These are phyloP conservation scores for Drosophila infuscata DNA, from an alignment of 2,888 invertebrate species.

Conservation along the genomic window DNA sequence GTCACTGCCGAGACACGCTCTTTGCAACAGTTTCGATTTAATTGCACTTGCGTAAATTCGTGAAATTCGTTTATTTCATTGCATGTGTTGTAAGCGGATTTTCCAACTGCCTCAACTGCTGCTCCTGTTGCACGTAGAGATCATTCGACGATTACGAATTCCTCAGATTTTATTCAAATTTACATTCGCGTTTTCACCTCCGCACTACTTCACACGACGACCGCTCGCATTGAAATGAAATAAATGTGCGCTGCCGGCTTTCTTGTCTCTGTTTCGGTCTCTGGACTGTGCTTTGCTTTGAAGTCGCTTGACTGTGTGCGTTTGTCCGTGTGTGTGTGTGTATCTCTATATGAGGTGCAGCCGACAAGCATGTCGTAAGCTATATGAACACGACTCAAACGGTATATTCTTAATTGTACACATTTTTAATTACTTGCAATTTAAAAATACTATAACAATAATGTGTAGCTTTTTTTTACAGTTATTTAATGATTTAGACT, in stretches of 20 bases:
- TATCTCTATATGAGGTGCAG: slow-evolving; percentile 16
- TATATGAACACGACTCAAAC: background rate
- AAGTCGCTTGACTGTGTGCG: slow-evolving; percentile 13
- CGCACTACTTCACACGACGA: slow-evolving; percentile 52
- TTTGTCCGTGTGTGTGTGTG: background rate
- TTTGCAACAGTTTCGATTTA: slow-evolving; percentile 40
- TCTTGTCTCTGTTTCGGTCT: slow-evolving; percentile 6
- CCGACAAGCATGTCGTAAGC: slow-evolving; percentile 36
- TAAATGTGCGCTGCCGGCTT: slow-evolving; percentile 35
- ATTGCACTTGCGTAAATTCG: slow-evolving; percentile 54
- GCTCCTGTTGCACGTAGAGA: slow-evolving; percentile 25
- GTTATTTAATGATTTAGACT: background rate
- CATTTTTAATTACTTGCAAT: background rate
- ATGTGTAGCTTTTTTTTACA: background rate
- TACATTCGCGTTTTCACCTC: background rate
- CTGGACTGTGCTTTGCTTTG: slow-evolving; percentile 38
- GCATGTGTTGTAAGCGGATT: slow-evolving; percentile 24
- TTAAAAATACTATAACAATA: background rate
- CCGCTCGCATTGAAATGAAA: slow-evolving; percentile 53
- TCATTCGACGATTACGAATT: slow-evolving; percentile 32
- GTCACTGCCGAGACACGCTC: slow-evolving; percentile 28
- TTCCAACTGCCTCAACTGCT: slow-evolving; percentile 16
- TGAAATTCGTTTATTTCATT: slow-evolving; percentile 17
- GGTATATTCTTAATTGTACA: background rate
- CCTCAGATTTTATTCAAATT: background rate